Conservation (phyloP, 2,113 vertebrate species). For the Limnothrissa miodon region DNA sequence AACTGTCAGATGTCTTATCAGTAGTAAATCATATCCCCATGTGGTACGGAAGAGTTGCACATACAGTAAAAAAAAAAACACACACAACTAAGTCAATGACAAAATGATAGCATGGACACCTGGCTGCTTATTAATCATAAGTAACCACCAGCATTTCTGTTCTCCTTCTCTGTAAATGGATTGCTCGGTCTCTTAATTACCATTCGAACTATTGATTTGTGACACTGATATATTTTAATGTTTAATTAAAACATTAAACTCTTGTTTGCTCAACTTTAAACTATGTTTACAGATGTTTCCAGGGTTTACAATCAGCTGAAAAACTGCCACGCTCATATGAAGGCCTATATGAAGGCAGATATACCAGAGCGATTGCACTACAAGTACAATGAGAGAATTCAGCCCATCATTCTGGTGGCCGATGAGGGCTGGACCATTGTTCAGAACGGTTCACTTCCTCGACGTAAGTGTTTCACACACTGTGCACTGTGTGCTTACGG, state of each 20-base stretch:
- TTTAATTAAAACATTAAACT: too few species aligned
- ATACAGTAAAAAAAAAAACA: background rate
- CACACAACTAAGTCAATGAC: background rate
- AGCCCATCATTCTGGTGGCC: slow-evolving; percentile 87
- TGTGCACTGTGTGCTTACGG: background rate
- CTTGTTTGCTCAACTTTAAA: background rate
- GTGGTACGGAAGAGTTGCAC: background rate
- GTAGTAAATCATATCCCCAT: background rate
- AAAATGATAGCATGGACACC: background rate
- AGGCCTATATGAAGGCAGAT: slow-evolving; percentile 80
- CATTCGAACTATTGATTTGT: too few species aligned
- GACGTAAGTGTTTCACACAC: slow-evolving; percentile 68
- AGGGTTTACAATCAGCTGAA: slow-evolving; percentile 72
- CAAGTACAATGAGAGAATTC: slow-evolving; percentile 77
- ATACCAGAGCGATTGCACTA: slow-evolving; percentile 90
- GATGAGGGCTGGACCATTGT: slow-evolving; percentile 96
- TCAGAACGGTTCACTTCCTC: slow-evolving; percentile 63
- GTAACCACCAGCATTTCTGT: background rate
- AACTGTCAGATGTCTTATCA: background rate
- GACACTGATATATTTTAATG: too few species aligned
- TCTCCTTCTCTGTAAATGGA: background rate
- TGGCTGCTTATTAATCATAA: background rate
- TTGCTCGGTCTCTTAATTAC: too few species aligned
- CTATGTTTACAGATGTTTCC: slow-evolving; percentile 60
- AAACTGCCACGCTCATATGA: slow-evolving; percentile 78